phyloP scores from a whole-genome alignment of 2,888 invertebrate genomes.

The Herminia tarsipennalis region DNA sequence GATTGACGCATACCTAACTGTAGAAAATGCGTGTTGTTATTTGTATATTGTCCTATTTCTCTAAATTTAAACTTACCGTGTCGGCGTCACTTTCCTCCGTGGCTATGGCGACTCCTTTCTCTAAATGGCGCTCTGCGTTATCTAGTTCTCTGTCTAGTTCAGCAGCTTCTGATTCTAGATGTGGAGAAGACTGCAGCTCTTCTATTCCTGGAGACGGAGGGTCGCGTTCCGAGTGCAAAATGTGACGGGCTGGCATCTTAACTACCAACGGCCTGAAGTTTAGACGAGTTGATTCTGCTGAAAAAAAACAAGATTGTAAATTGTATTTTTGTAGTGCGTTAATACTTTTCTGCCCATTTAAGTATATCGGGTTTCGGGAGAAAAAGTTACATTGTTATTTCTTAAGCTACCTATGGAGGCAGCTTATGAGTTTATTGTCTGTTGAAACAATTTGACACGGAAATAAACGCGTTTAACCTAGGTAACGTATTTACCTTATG shows the following conservation, averaged over 20 bases:
- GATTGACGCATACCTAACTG: too few species aligned
- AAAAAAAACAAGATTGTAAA: neutral
- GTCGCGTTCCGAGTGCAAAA: constrained; percentile 51
- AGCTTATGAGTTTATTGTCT: too few species aligned
- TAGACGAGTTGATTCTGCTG: constrained; percentile 49
- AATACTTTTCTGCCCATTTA: too few species aligned
- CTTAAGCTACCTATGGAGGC: too few species aligned
- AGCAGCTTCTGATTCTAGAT: constrained; percentile 64
- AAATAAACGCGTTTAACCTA: too few species aligned
- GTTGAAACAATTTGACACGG: too few species aligned
- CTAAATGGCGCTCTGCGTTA: constrained; percentile 68
- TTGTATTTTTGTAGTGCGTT: too few species aligned
- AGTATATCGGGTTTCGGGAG: too few species aligned
- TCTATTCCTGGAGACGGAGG: constrained; percentile 58
- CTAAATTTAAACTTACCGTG: constrained; percentile 64
- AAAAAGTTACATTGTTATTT: too few species aligned
- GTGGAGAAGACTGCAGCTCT: constrained; percentile 71
- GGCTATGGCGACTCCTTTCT: constrained; percentile 71
- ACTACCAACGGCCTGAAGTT: constrained; percentile 69
- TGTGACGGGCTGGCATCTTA: constrained; percentile 66
- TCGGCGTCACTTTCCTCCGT: constrained; percentile 79
- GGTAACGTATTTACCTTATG: too few species aligned
- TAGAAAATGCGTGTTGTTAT: too few species aligned
- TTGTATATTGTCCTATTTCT: neutral
- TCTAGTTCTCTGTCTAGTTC: constrained; percentile 70